Evolutionary conservation across 2,888 invertebrate genomes (phyloP).

Genomic region (Syritta pipiens): DNA sequence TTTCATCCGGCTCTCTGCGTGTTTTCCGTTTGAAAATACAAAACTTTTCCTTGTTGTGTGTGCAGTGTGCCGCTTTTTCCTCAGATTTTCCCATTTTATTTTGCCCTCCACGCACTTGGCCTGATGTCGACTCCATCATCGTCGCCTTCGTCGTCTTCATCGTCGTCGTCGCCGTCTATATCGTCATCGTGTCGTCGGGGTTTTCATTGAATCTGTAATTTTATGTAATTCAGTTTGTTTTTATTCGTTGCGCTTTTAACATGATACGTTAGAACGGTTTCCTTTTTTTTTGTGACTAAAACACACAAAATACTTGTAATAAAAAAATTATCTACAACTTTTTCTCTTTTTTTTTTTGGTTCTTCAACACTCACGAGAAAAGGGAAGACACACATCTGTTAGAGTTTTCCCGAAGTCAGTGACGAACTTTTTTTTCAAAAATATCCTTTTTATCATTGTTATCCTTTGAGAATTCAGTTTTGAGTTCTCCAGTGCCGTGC

Average conservation of each 20-base stretch:
- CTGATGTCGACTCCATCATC: constrained; percentile 17
- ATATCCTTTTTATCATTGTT: too few relatives aligned
- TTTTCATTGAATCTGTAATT: constrained; percentile 59
- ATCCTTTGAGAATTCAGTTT: too few relatives aligned
- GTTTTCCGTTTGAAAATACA: constrained; percentile 23
- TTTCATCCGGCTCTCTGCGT: constrained; percentile 44
- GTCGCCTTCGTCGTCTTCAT: constrained; percentile 12
- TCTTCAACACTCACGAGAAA: neutral
- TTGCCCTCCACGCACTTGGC: constrained; percentile 40
- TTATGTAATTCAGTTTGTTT: constrained; percentile 72
- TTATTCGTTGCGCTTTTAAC: constrained; percentile 71
- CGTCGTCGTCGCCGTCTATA: constrained; percentile 2
- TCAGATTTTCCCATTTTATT: constrained; percentile 7
- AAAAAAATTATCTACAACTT: neutral
- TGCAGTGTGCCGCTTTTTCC: constrained; percentile 41
- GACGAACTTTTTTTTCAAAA: neutral
- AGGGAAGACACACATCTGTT: too few relatives aligned
- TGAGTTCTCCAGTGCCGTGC: too few relatives aligned
- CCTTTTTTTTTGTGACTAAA: too few relatives aligned
- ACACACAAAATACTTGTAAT: too few relatives aligned
- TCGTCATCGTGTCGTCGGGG: constrained; percentile 26
- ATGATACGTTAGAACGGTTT: constrained; percentile 66
- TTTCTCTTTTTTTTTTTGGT: neutral
- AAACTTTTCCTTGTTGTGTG: constrained; percentile 43
- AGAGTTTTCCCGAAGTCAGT: too few relatives aligned